A percentile compares a stretch with the other conserved stretches of the same genome.
phyloP scores from a whole-genome alignment of 2,113 vertebrate species.

The Saccopteryx bilineata region DNA sequence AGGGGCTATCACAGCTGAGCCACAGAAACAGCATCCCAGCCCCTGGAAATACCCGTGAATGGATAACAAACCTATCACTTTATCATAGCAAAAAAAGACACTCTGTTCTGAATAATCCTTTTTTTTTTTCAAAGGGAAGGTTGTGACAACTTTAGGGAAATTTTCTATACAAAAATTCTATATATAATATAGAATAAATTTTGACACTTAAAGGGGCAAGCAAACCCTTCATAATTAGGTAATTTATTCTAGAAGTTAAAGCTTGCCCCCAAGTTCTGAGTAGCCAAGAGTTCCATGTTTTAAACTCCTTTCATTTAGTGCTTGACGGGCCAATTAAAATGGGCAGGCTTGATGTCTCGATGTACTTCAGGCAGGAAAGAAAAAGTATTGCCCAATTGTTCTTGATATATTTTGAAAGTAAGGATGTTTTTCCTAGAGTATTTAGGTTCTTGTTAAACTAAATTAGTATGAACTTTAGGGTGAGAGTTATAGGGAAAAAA shows the following conservation, averaged over 20 bases:
- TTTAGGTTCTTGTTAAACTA: constrained; percentile 48
- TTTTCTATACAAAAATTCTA: constrained; percentile 18
- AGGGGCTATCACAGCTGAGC: not conserved
- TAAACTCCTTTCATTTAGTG: not conserved
- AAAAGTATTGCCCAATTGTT: not conserved
- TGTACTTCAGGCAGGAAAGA: not conserved
- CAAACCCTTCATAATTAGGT: not conserved
- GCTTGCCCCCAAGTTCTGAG: not conserved
- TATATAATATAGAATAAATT: not conserved
- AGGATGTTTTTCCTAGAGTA: not conserved
- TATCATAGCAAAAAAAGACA: not conserved
- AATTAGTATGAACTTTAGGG: not conserved
- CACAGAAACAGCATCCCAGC: not conserved
- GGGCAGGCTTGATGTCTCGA: not conserved
- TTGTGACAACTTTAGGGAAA: not conserved
- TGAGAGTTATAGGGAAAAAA: not conserved
- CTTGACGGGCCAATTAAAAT: constrained; percentile 7
- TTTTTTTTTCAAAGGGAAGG: not conserved
- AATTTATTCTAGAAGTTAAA: constrained; percentile 9
- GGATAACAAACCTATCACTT: not conserved
- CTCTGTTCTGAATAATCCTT: not conserved
- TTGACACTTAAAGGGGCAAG: not conserved
- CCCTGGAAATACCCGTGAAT: not conserved
- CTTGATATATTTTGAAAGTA: constrained; percentile 22
- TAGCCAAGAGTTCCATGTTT: not conserved